Conservation (phyloP, 2,888 invertebrate genomes). For the Nineta flava region DNA sequence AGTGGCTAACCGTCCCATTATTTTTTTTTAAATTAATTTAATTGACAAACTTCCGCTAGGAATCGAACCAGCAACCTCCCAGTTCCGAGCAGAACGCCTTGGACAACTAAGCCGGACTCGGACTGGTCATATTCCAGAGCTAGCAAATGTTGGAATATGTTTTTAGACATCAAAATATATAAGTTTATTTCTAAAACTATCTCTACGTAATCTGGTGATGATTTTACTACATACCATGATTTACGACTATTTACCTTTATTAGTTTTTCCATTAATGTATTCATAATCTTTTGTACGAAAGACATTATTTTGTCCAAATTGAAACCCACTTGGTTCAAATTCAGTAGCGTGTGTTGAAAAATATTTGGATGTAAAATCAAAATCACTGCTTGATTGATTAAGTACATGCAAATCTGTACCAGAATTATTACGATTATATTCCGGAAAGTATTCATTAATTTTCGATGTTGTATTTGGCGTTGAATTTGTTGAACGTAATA, state of each 20-base stretch:
- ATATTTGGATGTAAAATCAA: constrained; percentile 2
- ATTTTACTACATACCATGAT: too few species aligned
- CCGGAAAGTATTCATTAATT: not conserved
- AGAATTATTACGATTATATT: not conserved
- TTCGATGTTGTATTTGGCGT: not conserved
- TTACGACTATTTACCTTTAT: constrained; percentile 2
- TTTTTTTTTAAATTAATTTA: too few species aligned
- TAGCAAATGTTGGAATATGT: too few species aligned
- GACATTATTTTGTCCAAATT: constrained; percentile 1
- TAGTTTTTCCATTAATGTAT: constrained; percentile 3
- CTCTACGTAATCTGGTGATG: too few species aligned
- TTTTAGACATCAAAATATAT: too few species aligned
- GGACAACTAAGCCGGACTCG: too few species aligned
- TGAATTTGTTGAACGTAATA: not conserved
- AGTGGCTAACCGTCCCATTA: too few species aligned
- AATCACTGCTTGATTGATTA: constrained; percentile 1
- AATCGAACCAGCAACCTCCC: too few species aligned
- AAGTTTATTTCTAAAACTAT: too few species aligned
- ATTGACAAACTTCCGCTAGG: too few species aligned
- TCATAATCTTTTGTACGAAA: constrained; percentile 5
- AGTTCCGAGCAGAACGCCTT: too few species aligned
- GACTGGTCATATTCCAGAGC: too few species aligned
- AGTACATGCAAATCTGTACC: not conserved
- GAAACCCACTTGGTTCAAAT: not conserved
- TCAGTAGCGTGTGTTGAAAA: not conserved